Conservation (phyloP, 2,797 vertebrate species). For the Orestias chungarensis region DNA sequence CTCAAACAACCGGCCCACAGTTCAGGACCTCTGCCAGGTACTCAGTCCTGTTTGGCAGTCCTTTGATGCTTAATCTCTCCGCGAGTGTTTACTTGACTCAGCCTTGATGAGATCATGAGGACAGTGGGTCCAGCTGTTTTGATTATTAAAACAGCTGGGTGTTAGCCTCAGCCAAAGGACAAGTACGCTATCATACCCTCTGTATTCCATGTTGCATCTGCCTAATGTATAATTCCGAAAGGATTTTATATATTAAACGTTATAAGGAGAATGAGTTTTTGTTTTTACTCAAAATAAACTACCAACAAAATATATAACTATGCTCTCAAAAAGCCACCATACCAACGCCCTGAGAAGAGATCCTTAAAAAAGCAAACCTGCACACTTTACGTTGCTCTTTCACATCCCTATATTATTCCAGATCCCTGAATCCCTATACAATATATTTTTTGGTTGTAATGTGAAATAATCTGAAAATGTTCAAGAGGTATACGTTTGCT, state of each 20-base stretch:
- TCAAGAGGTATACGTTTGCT: neutral
- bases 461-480: neutral
- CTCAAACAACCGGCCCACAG: constrained; percentile 63
- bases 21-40: constrained; percentile 69
- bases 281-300: neutral
- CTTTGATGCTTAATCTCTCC: constrained; percentile 74
- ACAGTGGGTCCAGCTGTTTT: constrained; percentile 70
- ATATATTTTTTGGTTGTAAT: neutral
- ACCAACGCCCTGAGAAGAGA: neutral
- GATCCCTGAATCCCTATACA: neutral
- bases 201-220: constrained; percentile 17
- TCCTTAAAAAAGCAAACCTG: neutral
- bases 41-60: constrained; percentile 66
- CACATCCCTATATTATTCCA: too few relatives aligned
- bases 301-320: too few relatives aligned
- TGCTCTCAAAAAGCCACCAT: neutral
- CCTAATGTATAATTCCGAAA: neutral
- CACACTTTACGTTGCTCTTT: neutral
- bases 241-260: neutral
- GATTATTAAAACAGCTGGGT: constrained; percentile 62
- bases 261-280: neutral
- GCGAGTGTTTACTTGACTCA: constrained; percentile 63
- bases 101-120: constrained; percentile 60
- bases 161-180: constrained; percentile 46
- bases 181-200: constrained; percentile 25